These are phyloP conservation scores for Calliopum simillimum DNA, from an alignment of 2,888 invertebrate genomes.

Conservation along the genomic window DNA sequence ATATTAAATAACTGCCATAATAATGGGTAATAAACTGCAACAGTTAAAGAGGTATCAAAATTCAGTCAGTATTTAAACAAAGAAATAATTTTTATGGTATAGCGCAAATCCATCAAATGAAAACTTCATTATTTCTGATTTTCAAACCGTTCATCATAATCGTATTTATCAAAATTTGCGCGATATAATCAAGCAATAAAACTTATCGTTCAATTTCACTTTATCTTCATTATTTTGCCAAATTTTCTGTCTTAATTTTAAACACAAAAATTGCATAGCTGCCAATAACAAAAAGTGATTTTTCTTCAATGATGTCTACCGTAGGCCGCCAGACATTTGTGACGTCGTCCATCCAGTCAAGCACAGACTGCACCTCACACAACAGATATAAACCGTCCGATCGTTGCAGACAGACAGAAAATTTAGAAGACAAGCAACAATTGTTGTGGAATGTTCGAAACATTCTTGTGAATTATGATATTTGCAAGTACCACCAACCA, in stretches of 20 bases:
- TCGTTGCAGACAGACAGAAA: not conserved
- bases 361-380: not conserved
- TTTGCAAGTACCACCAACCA: conserved; percentile 24
- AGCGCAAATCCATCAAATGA: not conserved
- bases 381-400: not conserved
- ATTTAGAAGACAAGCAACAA: conserved; percentile 26
- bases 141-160: not conserved
- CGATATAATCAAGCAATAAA: conserved; percentile 14
- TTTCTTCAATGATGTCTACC: conserved; percentile 28
- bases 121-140: not conserved
- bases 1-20: not conserved
- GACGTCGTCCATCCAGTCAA: conserved; percentile 1
- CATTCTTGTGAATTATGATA: conserved; percentile 44
- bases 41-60: not conserved
- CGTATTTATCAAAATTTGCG: not conserved
- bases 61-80: conserved; percentile 37
- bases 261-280: conserved; percentile 27
- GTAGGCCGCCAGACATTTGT: conserved; percentile 28
- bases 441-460: conserved; percentile 43
- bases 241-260: conserved; percentile 27
- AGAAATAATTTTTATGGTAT: conserved; percentile 50
- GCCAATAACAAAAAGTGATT: conserved; percentile 25
- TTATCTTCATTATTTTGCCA: conserved; percentile 24
- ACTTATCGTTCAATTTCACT: conserved; percentile 29
- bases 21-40: not conserved